Evolutionary conservation across 1,140 invertebrate genomes (phyloP).

Genomic region (Drosophila parabipectinata): DNA sequence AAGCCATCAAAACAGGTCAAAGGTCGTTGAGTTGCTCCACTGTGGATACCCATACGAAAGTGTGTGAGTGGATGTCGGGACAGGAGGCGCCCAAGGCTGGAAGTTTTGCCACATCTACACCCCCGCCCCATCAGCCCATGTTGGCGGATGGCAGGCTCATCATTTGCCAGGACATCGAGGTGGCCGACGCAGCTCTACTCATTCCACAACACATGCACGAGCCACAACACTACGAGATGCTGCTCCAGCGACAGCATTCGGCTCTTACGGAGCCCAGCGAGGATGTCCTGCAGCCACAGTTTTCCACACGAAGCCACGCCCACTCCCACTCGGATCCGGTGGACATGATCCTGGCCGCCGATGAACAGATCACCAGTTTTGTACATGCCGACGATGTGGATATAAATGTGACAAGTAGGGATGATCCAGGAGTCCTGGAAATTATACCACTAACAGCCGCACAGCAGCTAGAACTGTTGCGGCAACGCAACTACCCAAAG

Average conservation of each 20-base stretch:
- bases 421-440: constrained; percentile 73
- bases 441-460: constrained; percentile 85
- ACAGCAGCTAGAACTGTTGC: constrained; percentile 89
- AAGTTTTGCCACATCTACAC: constrained; percentile 83
- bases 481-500: constrained; percentile 91
- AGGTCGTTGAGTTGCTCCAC: constrained; percentile 89
- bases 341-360: constrained; percentile 83
- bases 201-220: constrained; percentile 73
- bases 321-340: constrained; percentile 91
- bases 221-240: constrained; percentile 64
- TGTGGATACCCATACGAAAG: constrained; percentile 93
- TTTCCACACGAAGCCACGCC: constrained; percentile 56
- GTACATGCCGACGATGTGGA: constrained; percentile 85
- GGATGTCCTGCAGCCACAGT: constrained; percentile 35
- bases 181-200: constrained; percentile 64
- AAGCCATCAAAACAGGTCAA: constrained; percentile 85
- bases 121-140: constrained; percentile 86
- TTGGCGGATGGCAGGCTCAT: constrained; percentile 83
- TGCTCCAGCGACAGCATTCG: constrained; percentile 69
- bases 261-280: constrained; percentile 72
- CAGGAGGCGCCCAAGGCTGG: constrained; percentile 84
- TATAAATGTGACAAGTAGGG: constrained; percentile 89
- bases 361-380: constrained; percentile 84
- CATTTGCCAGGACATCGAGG: constrained; percentile 82
- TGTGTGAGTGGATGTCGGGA: constrained; percentile 92